These are phyloP conservation scores for Drosophila sp. DNA, from an alignment of 1,140 invertebrate species.

Conservation along the genomic window DNA sequence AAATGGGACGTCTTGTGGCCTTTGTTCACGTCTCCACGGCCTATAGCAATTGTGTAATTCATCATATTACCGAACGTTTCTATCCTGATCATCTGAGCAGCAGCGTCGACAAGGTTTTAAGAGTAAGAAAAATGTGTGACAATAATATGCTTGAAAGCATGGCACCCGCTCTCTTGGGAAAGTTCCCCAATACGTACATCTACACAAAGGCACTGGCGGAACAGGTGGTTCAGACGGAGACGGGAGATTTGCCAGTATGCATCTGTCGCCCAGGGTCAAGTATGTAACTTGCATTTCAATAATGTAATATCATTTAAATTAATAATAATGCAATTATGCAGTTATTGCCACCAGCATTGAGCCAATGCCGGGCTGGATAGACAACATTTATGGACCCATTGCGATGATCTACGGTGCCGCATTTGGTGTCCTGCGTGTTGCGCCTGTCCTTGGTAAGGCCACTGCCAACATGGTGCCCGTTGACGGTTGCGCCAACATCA, in stretches of 20 bases:
- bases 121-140: slow-evolving; percentile 83
- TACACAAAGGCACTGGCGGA: slow-evolving; percentile 93
- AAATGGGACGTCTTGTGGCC: slow-evolving; percentile 88
- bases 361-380: slow-evolving; percentile 91
- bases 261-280: slow-evolving; percentile 90
- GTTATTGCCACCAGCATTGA: slow-evolving; percentile 93
- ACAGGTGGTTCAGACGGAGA: slow-evolving; percentile 87
- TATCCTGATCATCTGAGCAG: slow-evolving; percentile 88
- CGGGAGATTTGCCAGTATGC: slow-evolving; percentile 89
- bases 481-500: slow-evolving; percentile 90
- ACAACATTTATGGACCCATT: slow-evolving; percentile 95
- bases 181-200: slow-evolving; percentile 93
- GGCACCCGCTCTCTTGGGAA: slow-evolving; percentile 88
- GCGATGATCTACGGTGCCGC: slow-evolving; percentile 88
- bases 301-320: slow-evolving; percentile 87
- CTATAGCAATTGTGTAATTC: slow-evolving; percentile 88
- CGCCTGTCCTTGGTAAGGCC: slow-evolving; percentile 85
- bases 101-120: slow-evolving; percentile 88
- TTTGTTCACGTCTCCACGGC: slow-evolving; percentile 91
- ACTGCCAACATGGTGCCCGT: slow-evolving; percentile 91
- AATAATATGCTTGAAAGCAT: slow-evolving; percentile 87
- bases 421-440: slow-evolving; percentile 90
- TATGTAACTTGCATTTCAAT: slow-evolving; percentile 85
- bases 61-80: slow-evolving; percentile 88
- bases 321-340: slow-evolving; percentile 85